Evolutionary conservation across 2,113 vertebrate genomes (phyloP), one percentile per base, ranked within the genome.

Genomic region (Ictidomys tridecemlineatus): DNA sequence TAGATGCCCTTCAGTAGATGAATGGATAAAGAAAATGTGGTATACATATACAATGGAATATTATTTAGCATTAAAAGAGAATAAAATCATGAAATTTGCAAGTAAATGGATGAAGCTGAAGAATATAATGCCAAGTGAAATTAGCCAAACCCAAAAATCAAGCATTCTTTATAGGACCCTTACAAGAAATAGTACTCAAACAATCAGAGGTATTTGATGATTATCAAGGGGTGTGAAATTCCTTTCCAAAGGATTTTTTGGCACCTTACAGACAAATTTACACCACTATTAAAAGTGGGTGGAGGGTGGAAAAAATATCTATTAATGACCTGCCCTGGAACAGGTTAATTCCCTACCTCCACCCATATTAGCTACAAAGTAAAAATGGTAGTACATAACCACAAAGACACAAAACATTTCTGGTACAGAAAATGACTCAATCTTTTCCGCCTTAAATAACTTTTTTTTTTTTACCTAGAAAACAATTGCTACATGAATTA

Each of bases 391-490:
- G 11, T 37, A 10, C 63, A 67, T 10, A 78, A 79, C 34, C 76
- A 88, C 18, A 37, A 80, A 67, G 45, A 80, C 10, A 26, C 32
- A 42, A 94, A 89, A 53, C 26, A 11, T 72, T 63, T 94, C 30
- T 51, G 28, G 3, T 80, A 45, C 16, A 58, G 30, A 76, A 61
- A 85, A 88, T 73, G 51, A 67, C 5, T 88, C 22, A 69, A 37
- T 58, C 51, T 91, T 86, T 91, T 77, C 16, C 63, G 73, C 45
- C 89, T 26, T 95, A 84, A 95, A 86, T 93, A 85, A 77, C 39
- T 37, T 83, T 74, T 20, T 63, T 93, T 42, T 45, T 45, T 45
- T 45, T 9, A 45, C 45, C 45, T 45, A 45, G 45, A 45, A 45
- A 45, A 45, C 45, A 58, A 42, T n/a, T 56, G 13, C 7, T 67